These are phyloP conservation scores for Catostomus latipinnis DNA, from an alignment of 2,797 vertebrate species.

Conservation along the genomic window DNA sequence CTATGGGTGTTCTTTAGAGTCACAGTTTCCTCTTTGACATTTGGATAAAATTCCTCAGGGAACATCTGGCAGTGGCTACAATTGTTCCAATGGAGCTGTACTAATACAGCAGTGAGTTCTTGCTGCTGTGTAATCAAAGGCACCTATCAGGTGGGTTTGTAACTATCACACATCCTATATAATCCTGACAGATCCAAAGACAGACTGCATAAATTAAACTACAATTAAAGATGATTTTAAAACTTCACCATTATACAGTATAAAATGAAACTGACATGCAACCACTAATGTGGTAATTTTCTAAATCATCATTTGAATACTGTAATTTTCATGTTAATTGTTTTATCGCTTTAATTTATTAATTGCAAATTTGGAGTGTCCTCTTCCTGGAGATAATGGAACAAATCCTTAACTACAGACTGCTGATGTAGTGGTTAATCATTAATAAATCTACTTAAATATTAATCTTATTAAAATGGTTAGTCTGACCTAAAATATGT, in stretches of 20 bases:
- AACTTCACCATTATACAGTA: neutral
- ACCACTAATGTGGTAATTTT: neutral
- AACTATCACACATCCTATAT: neutral
- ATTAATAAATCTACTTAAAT: conserved; percentile 13
- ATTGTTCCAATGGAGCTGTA: conserved; percentile 24
- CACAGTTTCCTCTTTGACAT: conserved; percentile 38
- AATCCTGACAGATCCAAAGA: neutral
- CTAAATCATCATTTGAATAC: conserved; percentile 17
- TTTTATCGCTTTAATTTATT: neutral
- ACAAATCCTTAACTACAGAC: conserved; percentile 1
- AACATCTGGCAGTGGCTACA: conserved; percentile 24
- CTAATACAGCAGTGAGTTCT: conserved; percentile 1
- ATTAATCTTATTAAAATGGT: conserved; percentile 17
- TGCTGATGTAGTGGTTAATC: neutral
- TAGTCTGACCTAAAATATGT: conserved; percentile 1
- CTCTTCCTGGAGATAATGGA: neutral
- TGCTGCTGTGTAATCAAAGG: conserved; percentile 21
- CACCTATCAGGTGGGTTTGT: conserved; percentile 11
- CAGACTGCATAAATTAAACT: conserved; percentile 1
- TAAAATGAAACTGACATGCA: neutral
- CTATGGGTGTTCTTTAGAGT: conserved; percentile 26
- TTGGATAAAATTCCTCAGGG: conserved; percentile 39
- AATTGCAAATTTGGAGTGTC: neutral
- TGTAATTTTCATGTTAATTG: conserved; percentile 20
- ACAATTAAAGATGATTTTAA: conserved; percentile 15